Conservation (phyloP, 2,888 invertebrate genomes). For the Tridacna crocea region DNA sequence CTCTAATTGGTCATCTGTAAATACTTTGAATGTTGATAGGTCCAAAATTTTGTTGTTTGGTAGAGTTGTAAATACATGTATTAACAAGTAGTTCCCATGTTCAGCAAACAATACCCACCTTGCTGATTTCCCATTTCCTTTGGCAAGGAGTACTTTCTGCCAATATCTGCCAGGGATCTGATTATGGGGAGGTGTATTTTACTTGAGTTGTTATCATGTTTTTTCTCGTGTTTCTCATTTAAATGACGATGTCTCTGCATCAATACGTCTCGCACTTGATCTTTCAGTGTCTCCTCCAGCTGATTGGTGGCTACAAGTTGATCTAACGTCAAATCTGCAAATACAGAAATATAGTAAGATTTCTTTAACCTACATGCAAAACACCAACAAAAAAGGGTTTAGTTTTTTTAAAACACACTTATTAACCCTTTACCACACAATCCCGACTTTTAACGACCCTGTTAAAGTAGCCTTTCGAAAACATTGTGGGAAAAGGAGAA, state of each 20-base stretch:
- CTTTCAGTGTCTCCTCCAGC: constrained; percentile 90
- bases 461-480: no score
- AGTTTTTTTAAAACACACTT: background rate
- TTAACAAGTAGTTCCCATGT: no score
- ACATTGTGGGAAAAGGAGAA: no score
- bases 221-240: constrained; percentile 88
- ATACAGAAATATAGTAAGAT: constrained; percentile 23
- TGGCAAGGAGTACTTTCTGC: constrained; percentile 92
- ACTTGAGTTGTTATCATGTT: constrained; percentile 65
- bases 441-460: no score
- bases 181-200: constrained; percentile 85
- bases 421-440: background rate
- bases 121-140: constrained; percentile 53
- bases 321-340: constrained; percentile 91
- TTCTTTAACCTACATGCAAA: constrained; percentile 59
- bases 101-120: constrained; percentile 18
- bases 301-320: constrained; percentile 93
- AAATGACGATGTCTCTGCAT: constrained; percentile 96
- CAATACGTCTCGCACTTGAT: constrained; percentile 92
- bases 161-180: constrained; percentile 97
- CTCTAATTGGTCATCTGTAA: no score
- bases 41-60: no score
- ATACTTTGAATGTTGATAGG: no score
- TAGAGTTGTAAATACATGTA: no score
- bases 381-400: background rate